These are phyloP conservation scores for Oikopleura dioica DNA, from an alignment of 23 tunicate species.

Conservation along the genomic window DNA sequence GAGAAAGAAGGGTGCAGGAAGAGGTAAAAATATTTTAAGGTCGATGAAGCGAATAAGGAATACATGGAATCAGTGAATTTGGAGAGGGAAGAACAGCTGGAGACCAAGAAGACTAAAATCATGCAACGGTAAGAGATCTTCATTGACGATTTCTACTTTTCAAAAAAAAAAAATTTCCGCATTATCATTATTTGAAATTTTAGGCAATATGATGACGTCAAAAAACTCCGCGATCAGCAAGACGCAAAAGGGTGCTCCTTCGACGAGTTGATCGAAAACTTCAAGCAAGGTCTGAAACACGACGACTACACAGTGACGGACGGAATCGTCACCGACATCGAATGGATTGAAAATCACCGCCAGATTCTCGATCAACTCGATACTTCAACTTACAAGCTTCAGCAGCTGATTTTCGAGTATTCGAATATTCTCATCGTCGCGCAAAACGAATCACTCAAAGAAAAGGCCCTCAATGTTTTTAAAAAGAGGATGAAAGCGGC, in stretches of 20 bases:
- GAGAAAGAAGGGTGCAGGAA: too few species aligned
- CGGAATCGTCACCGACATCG: neutral
- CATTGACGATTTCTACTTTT: neutral
- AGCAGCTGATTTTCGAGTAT: neutral
- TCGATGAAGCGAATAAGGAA: slow-evolving; percentile 1
- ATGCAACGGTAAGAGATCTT: neutral
- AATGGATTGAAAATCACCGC: slow-evolving; percentile 5
- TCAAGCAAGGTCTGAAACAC: neutral
- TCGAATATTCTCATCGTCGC: neutral
- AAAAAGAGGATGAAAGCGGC: too few species aligned
- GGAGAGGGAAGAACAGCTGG: neutral
- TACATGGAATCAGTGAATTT: neutral
- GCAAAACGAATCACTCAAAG: neutral
- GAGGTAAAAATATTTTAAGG: too few species aligned
- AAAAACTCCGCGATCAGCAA: slow-evolving; percentile 6
- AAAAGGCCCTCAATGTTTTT: too few species aligned
- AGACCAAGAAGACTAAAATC: neutral
- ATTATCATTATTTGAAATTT: neutral
- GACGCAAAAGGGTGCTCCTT: slow-evolving; percentile 1
- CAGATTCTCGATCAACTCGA: neutral
- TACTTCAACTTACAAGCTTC: neutral
- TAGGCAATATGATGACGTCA: slow-evolving; percentile 2
- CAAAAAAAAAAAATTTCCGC: too few species aligned
- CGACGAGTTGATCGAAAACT: neutral
- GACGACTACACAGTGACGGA: slow-evolving; percentile 5